A percentile compares a stretch with the other conserved stretches of the same genome.
These are phyloP conservation scores for Drosophila sproati DNA, from an alignment of 1,140 invertebrate species.

Conservation along the genomic window DNA sequence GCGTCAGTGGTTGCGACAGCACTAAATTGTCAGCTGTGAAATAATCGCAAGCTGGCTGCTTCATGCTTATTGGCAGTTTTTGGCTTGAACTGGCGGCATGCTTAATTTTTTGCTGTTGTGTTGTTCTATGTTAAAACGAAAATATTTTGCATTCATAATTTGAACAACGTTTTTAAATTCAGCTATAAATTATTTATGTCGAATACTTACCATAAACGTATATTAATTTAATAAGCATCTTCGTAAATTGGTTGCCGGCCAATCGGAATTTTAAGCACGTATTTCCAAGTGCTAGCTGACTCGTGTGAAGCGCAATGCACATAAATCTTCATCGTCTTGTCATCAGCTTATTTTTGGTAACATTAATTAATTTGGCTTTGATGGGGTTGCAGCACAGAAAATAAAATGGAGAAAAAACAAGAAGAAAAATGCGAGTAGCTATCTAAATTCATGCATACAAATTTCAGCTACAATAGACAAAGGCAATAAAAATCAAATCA, in stretches of 20 bases:
- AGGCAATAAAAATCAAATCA: constrained; percentile 66
- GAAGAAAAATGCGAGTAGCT: constrained; percentile 35
- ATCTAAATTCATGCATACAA: constrained; percentile 42
- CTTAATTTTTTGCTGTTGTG: constrained; percentile 57
- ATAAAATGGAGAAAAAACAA: constrained; percentile 16
- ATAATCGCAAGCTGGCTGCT: constrained; percentile 41
- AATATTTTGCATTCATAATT: constrained; percentile 77
- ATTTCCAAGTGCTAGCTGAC: constrained; percentile 38
- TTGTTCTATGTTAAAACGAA: constrained; percentile 56
- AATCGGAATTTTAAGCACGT: constrained; percentile 62
- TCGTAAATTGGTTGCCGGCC: constrained; percentile 24
- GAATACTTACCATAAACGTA: constrained; percentile 23
- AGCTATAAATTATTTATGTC: constrained; percentile 76
- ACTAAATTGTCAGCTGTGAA: constrained; percentile 74
- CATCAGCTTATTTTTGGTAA: constrained; percentile 44
- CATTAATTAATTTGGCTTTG: constrained; percentile 66
- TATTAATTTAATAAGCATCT: constrained; percentile 25
- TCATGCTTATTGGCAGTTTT: constrained; percentile 28
- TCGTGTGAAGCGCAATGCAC: constrained; percentile 36
- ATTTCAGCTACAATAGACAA: constrained; percentile 53
- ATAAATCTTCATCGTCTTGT: constrained; percentile 71
- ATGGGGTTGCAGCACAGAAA: constrained; percentile 42
- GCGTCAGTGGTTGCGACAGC: constrained; percentile 32
- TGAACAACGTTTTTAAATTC: constrained; percentile 44
- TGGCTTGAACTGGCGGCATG: constrained; percentile 26